Percentiles rank a stretch among this genome's conserved stretches.
phyloP scores from a whole-genome alignment of 2,888 invertebrate genomes.

The Drosophila stalkeri region DNA sequence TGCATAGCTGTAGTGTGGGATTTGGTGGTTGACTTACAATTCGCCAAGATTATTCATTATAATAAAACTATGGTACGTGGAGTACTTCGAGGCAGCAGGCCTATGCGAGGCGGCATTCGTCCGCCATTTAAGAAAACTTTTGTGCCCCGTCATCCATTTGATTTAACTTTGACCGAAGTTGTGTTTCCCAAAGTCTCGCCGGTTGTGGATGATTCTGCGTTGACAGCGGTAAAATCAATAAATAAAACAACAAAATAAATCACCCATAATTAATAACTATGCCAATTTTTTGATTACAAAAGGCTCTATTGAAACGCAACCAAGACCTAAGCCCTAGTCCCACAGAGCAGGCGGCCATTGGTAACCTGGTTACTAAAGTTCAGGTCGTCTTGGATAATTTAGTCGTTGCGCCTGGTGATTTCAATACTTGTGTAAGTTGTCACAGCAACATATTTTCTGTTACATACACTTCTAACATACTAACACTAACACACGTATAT shows the following conservation, averaged over 20 bases:
- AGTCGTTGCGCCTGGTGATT: conserved; percentile 96
- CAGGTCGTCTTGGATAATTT: conserved; percentile 97
- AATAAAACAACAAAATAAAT: background rate
- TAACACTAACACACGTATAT: conserved; percentile 36
- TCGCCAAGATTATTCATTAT: conserved; percentile 59
- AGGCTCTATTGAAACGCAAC: conserved; percentile 96
- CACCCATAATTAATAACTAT: background rate
- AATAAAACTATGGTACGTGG: conserved; percentile 89
- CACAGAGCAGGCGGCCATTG: conserved; percentile 95
- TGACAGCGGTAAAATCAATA: conserved; percentile 89
- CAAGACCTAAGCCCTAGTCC: conserved; percentile 96
- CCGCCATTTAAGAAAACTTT: conserved; percentile 89
- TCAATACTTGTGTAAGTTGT: conserved; percentile 96
- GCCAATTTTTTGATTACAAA: conserved; percentile 23
- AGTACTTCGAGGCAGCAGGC: conserved; percentile 88
- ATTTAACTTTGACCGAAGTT: conserved; percentile 94
- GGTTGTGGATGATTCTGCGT: conserved; percentile 92
- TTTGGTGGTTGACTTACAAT: conserved; percentile 23
- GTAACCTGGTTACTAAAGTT: conserved; percentile 97
- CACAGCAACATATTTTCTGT: background rate
- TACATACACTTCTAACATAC: background rate
- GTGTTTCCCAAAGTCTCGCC: conserved; percentile 93
- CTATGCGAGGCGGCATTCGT: conserved; percentile 88
- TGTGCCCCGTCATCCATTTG: conserved; percentile 93
- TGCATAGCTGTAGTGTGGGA: conserved; percentile 4